phyloP scores from a whole-genome alignment of 2,888 invertebrate species.

The Anaspis maculata region DNA sequence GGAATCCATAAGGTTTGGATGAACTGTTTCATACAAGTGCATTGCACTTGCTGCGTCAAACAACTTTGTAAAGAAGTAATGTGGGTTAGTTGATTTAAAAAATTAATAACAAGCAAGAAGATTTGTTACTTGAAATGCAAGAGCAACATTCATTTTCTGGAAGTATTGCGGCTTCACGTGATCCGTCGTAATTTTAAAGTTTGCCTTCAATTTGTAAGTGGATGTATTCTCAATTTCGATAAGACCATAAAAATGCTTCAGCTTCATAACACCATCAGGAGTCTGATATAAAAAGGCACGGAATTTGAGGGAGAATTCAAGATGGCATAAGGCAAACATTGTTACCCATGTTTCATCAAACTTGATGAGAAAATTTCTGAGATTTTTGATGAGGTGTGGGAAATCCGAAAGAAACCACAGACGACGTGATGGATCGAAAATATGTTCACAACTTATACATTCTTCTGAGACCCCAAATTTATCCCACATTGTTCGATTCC shows the following conservation, averaged over 20 bases:
- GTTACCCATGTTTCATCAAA: not conserved
- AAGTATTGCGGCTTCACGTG: not conserved
- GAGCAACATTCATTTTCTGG: slow-evolving; percentile 1
- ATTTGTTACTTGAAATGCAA: not conserved
- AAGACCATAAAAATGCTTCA: not conserved
- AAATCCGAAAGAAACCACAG: slow-evolving; percentile 14
- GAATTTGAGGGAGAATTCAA: no score
- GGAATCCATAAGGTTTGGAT: not conserved
- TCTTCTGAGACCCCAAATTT: slow-evolving; percentile 9
- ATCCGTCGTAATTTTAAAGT: not conserved
- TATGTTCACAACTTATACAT: slow-evolving; percentile 10
- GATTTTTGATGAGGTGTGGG: slow-evolving; percentile 10
- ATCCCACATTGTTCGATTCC: slow-evolving; percentile 18
- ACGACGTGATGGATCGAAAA: slow-evolving; percentile 6
- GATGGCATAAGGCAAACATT: no score
- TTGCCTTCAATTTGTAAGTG: not conserved
- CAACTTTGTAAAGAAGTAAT: no score
- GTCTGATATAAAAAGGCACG: no score
- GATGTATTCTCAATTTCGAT: not conserved
- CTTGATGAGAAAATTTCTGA: slow-evolving; percentile 5
- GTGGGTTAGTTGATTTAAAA: no score
- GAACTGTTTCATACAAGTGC: not conserved
- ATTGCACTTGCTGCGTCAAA: not conserved
- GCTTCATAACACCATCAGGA: slow-evolving; percentile 1
- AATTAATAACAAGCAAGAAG: not conserved